Evolutionary conservation across 2,113 vertebrate genomes (phyloP).

Genomic region (Smithornis capensis): DNA sequence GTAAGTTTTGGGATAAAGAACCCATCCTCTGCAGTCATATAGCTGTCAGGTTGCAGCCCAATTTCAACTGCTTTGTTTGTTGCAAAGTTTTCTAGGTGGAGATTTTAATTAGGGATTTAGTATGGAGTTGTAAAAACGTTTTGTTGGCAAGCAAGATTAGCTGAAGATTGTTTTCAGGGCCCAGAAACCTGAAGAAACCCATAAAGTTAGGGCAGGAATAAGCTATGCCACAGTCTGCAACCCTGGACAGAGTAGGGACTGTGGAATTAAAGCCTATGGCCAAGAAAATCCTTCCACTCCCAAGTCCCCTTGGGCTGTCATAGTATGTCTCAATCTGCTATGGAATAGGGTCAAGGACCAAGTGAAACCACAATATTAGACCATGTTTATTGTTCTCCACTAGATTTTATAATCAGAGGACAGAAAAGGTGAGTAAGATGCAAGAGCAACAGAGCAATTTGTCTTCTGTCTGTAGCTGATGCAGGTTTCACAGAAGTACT

Average conservation of each 20-base stretch:
- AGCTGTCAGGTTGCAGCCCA: neutral
- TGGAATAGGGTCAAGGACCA: neutral
- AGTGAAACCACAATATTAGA: neutral
- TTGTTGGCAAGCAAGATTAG: neutral
- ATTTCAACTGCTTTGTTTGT: neutral
- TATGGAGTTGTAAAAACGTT: neutral
- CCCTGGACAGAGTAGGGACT: neutral
- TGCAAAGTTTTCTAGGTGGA: neutral
- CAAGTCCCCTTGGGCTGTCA: neutral
- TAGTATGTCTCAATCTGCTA: neutral
- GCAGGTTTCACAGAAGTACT: slow-evolving; percentile 49
- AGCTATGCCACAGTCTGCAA: neutral
- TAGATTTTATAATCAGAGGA: slow-evolving; percentile 47
- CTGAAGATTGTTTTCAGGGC: neutral
- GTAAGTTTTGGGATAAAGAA: neutral
- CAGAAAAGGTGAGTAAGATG: slow-evolving; percentile 58
- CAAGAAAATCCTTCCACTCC: neutral
- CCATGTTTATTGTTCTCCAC: neutral
- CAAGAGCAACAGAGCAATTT: slow-evolving; percentile 47
- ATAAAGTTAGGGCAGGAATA: neutral
- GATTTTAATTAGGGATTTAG: slow-evolving; percentile 21
- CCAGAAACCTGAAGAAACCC: neutral
- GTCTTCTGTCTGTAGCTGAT: slow-evolving; percentile 51
- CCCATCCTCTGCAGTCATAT: accelerated
- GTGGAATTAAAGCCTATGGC: neutral